Conservation (phyloP, 2,888 invertebrate species). For the Cordilura impudica region DNA sequence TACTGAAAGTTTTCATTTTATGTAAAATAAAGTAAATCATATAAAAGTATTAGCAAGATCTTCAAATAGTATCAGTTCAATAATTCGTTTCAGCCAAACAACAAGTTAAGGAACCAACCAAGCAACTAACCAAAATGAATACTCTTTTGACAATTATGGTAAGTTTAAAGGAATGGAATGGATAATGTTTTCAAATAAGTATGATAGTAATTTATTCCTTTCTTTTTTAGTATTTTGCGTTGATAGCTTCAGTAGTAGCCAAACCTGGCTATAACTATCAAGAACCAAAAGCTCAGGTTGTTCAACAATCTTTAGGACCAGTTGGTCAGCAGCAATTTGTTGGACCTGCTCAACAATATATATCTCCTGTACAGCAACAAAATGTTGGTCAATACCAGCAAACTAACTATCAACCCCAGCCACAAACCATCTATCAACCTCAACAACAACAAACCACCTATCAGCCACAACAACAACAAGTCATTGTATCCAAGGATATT, state of each 20-base stretch:
- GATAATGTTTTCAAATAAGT: background rate
- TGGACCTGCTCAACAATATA: constrained; percentile 39
- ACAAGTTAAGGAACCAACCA: constrained; percentile 6
- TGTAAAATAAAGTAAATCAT: constrained; percentile 11
- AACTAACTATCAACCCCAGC: constrained; percentile 7
- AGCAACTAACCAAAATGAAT: constrained; percentile 67
- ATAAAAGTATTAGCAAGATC: constrained; percentile 40
- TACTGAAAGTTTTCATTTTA: background rate
- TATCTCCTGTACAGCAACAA: constrained; percentile 33
- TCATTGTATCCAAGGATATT: constrained; percentile 74
- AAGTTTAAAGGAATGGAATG: constrained; percentile 47
- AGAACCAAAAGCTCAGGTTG: constrained; percentile 27
- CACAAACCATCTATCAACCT: constrained; percentile 11
- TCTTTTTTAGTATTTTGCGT: constrained; percentile 65
- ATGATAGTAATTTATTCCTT: background rate
- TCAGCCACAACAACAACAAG: constrained; percentile 56
- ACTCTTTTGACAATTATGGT: constrained; percentile 66
- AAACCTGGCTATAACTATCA: constrained; percentile 71
- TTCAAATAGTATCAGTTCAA: constrained; percentile 35
- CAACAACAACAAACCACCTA: constrained; percentile 20
- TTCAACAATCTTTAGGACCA: constrained; percentile 41
- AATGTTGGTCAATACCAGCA: background rate
- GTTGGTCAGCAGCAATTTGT: constrained; percentile 39
- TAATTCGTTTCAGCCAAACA: constrained; percentile 8
- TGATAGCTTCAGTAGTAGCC: constrained; percentile 64